A percentile compares a stretch with the other conserved stretches of the same genome.
Conservation (phyloP, 2,797 vertebrate genomes). For the Eulemur rubriventer region DNA sequence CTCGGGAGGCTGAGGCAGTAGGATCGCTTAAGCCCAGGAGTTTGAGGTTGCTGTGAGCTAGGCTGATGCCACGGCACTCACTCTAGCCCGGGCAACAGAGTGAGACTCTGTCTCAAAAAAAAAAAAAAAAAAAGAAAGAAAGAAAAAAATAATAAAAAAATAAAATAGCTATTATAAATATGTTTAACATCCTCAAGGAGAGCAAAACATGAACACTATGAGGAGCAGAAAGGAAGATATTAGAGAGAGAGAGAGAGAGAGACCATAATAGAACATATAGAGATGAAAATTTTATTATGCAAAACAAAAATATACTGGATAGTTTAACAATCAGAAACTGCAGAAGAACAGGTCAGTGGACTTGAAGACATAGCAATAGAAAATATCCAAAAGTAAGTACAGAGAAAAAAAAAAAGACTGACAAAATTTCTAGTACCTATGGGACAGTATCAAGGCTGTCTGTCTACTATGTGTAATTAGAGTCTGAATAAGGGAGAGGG, state of each 20-base stretch:
- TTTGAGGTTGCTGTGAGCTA: no score
- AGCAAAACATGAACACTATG: neutral
- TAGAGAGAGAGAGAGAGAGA: neutral
- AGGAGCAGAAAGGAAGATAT: neutral
- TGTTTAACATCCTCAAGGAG: neutral
- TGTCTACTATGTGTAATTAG: neutral
- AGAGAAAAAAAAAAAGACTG: neutral
- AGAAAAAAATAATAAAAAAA: no score
- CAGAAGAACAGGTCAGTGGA: neutral
- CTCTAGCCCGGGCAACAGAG: no score
- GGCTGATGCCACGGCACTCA: no score
- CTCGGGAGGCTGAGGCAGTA: no score
- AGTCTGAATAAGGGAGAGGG: neutral
- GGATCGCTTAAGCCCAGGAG: no score
- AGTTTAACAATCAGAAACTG: neutral
- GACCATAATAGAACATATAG: neutral
- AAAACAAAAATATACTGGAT: neutral
- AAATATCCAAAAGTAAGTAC: constrained; percentile 1
- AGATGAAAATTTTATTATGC: neutral
- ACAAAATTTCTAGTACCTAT: neutral
- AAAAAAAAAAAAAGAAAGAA: no score
- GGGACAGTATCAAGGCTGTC: neutral
- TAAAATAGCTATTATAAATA: neutral
- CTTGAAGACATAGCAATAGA: neutral
- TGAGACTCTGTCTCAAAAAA: no score